Base-by-base conservation (phyloP, 2,113 vertebrate species). In the Isurus oxyrinchus region DNA sequence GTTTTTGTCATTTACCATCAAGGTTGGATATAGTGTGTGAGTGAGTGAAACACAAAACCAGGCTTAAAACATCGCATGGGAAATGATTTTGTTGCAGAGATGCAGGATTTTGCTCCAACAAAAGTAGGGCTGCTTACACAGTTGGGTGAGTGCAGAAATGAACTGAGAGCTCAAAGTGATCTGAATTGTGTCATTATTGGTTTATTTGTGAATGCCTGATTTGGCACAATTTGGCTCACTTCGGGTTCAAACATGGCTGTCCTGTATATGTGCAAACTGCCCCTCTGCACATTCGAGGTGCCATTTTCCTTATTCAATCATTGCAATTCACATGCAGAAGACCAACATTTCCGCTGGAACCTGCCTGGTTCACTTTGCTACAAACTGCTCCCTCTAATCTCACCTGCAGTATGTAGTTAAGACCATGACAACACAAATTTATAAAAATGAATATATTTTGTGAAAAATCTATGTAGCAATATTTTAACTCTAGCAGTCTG, bases 201-300 rank as follows among this genome's bases (percentile, higher is more conserved):
- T 94, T 94, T 94, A 94, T 94, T 94, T 94, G 90, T 94, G 59
- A 94, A 94, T 63, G 90, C 59, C 57, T 94, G 90, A 94, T 94
- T 94, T 94, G 90, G 90, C 90, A 94, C 57, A 94, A 94, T 94
- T 94, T 94, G 90, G 90, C 90, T 94, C 35, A 94, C 90, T 63
- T 94, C 90, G 59, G 90, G 90, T 94, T 94, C 90, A 94, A 94
- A 94, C 88, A 49, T 94, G 90, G 90, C 90, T 94, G 35, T 63
- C 59, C 90, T 66, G 59, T 94, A 40, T 21, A 94, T 94, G 90
- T 94, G 90, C 90, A 94, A 21, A 8, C 59, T 35, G n/a, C 61
- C n/a, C 59, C 90, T 94, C 90, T 94, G 90, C 59, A 94, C 35
- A 94, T 94, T 61, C 44, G 59, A 40, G 59, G 90, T 63, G 90